Conservation (phyloP, 2,797 vertebrate genomes). For the Spinus pinus region DNA sequence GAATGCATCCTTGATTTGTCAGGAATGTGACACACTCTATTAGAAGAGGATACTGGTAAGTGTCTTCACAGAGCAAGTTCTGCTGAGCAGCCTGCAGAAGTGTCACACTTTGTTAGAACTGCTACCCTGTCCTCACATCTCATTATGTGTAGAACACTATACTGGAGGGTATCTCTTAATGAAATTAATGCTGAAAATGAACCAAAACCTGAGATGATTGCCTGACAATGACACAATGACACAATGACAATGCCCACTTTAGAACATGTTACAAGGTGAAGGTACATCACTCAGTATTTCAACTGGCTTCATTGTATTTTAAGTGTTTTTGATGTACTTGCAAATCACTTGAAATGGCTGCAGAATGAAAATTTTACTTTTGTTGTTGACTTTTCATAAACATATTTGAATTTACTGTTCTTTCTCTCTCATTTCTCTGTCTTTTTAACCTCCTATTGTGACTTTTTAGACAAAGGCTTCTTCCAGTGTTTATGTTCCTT, state of each 20-base stretch:
- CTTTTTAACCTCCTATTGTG: not conserved
- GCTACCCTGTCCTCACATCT: not conserved
- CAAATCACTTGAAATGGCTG: not conserved
- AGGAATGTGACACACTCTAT: slow-evolving; percentile 24
- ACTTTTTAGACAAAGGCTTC: not conserved
- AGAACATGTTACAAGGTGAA: not conserved
- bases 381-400: not conserved
- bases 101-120: slow-evolving; percentile 48
- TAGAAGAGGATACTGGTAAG: not conserved
- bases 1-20: slow-evolving; percentile 29
- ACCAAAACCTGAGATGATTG: not conserved
- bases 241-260: no score
- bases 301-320: not conserved
- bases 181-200: slow-evolving; percentile 28
- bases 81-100: not conserved
- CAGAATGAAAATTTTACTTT: not conserved
- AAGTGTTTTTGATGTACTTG: not conserved
- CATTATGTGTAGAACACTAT: not conserved
- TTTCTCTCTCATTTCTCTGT: not conserved
- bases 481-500: not conserved
- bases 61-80: not conserved
- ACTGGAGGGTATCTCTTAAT: not conserved
- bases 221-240: not conserved
- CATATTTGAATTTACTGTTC: not conserved
- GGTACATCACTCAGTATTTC: not conserved